These are phyloP conservation scores for Orchestes rusci DNA, from an alignment of 2,888 invertebrate genomes.

Conservation along the genomic window DNA sequence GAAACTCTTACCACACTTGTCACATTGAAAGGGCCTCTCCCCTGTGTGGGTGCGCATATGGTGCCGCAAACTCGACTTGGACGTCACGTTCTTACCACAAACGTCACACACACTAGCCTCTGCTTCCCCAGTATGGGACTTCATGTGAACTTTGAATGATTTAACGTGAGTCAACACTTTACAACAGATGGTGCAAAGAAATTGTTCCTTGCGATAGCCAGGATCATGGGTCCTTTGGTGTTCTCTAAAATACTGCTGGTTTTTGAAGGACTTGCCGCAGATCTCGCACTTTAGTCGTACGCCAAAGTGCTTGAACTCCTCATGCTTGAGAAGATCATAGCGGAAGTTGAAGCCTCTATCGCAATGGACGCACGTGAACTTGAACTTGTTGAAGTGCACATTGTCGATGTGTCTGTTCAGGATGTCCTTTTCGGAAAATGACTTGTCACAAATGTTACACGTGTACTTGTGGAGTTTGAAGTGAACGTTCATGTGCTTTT, in stretches of 20 bases:
- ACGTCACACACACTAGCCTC: constrained; percentile 22
- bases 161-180: constrained; percentile 23
- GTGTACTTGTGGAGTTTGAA: constrained; percentile 20
- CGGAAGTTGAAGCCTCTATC: constrained; percentile 29
- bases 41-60: constrained; percentile 39
- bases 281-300: constrained; percentile 28
- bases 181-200: constrained; percentile 21
- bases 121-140: constrained; percentile 19
- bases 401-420: constrained; percentile 28
- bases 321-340: constrained; percentile 28
- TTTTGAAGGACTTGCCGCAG: constrained; percentile 32
- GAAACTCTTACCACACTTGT: constrained; percentile 42
- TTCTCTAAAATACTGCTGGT: constrained; percentile 28
- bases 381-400: constrained; percentile 46
- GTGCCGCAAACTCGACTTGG: constrained; percentile 25
- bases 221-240: constrained; percentile 28
- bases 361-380: constrained; percentile 32
- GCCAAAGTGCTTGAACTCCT: constrained; percentile 31
- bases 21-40: constrained; percentile 42
- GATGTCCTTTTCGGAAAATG: constrained; percentile 25
- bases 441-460: constrained; percentile 29
- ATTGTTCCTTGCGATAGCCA: constrained; percentile 23
- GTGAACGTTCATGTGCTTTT: constrained; percentile 43
- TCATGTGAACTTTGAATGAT: constrained; percentile 25
- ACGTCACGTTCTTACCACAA: constrained; percentile 25